These are phyloP conservation scores for Oncopeltus fasciatus DNA, from an alignment of 1,140 invertebrate genomes.

Conservation along the genomic window DNA sequence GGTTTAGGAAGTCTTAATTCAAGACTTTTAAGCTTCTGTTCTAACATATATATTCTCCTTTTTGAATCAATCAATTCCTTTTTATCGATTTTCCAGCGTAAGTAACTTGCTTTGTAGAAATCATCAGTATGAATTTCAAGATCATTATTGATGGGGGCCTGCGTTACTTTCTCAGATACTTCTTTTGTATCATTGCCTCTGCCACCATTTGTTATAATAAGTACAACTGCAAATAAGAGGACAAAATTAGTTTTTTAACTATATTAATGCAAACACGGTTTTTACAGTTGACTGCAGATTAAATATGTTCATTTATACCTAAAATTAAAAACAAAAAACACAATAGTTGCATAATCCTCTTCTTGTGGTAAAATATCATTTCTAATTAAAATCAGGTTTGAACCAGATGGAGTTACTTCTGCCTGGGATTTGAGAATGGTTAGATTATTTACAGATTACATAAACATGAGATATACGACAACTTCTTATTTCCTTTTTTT, in stretches of 20 bases:
- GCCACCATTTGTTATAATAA: background rate
- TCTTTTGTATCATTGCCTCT: background rate
- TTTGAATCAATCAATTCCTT: slow-evolving; percentile 31
- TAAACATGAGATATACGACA: too few species aligned
- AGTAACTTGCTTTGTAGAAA: background rate
- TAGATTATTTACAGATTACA: too few species aligned
- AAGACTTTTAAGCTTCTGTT: slow-evolving; percentile 51
- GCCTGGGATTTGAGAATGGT: too few species aligned
- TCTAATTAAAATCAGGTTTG: background rate
- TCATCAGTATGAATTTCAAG: background rate
- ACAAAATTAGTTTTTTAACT: too few species aligned
- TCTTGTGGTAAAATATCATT: background rate
- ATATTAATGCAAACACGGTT: too few species aligned
- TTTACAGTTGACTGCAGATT: too few species aligned
- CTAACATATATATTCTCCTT: slow-evolving; percentile 46
- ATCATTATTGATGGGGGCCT: background rate
- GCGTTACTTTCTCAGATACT: background rate
- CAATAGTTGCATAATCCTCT: background rate
- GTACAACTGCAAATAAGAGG: background rate
- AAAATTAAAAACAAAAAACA: background rate
- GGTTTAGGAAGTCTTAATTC: slow-evolving; percentile 61
- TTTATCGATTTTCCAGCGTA: background rate
- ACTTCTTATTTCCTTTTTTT: too few species aligned
- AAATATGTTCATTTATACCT: too few species aligned
- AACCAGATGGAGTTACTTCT: background rate